Evolutionary conservation across 2,888 invertebrate genomes (phyloP).

Genomic region (Tribolium freemani): DNA sequence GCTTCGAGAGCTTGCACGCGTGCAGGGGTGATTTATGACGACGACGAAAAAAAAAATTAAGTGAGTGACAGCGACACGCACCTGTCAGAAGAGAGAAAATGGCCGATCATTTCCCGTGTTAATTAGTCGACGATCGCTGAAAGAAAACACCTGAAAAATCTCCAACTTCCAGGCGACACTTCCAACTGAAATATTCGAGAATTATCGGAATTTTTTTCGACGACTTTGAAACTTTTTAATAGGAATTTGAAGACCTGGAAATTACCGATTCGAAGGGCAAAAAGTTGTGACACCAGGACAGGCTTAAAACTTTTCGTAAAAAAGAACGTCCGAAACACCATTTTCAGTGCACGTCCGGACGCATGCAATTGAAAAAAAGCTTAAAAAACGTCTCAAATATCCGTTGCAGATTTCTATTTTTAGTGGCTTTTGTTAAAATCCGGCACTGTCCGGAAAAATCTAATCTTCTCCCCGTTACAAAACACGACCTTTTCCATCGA

Average conservation of each 20-base stretch:
- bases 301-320: neutral
- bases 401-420: too few species aligned
- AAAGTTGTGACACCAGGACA: neutral
- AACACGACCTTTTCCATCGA: neutral
- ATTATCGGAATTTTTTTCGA: neutral
- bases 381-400: too few species aligned
- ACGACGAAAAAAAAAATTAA: conserved; percentile 6
- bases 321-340: neutral
- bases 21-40: conserved; percentile 29
- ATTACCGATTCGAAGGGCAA: neutral
- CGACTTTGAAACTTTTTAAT: neutral
- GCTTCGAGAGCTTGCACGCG: conserved; percentile 12
- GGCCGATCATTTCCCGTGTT: conserved; percentile 19
- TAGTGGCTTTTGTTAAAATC: neutral
- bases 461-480: neutral
- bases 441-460: too few species aligned
- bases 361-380: too few species aligned
- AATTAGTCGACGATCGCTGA: conserved; percentile 2
- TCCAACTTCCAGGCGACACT: neutral
- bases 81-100: conserved; percentile 3
- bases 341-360: neutral
- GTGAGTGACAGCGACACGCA: conserved; percentile 30
- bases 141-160: neutral
- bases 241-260: neutral
- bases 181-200: neutral